Base-by-base conservation (phyloP, 2,888 invertebrate species). In the Epistrophe grossulariae region DNA sequence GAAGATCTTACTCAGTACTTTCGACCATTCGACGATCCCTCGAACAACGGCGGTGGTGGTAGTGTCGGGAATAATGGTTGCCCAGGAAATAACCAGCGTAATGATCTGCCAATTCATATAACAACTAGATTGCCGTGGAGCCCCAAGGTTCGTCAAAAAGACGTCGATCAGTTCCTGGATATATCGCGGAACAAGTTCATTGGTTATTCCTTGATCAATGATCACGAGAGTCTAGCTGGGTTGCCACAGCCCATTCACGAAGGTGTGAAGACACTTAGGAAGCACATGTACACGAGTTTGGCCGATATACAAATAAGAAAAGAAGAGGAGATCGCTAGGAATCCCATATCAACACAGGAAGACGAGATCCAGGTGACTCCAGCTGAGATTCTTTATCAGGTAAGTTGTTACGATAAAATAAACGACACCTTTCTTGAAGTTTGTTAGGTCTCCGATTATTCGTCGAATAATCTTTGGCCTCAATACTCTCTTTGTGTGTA, bases 191-290 rank as follows among this genome's bases (percentile, higher is more conserved):
- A 97, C 87, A 99, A 99, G 94, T 99, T 99, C 94, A 97, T 99
- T 87, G 99, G 99, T 0, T 99, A 98, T 92, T 97, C 97, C 74
- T 94, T 99, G 64, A 96, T 95, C 88, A 96, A 96, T 35, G 99
- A 99, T 92, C 94, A 96, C 78, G 96, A 96, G 84, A 98, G 98
- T 72, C 94, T 99, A 88, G 98, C 99, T 76, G 99, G 99, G 1
- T 94, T 99, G 78, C 99, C 99, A 0, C 97, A 97, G 90, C 99
- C 99, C 0, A 99, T 99, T 90, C 98, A 98, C 91, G 99, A 99
- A 93, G 98, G 99, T 40, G 96, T 99, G 43, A 96, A 96, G 90
- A 98, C 98, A 78, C 94, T 99, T 50, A 90, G 93, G 48, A 94
- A 97, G 94, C 98, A 99, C 91, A 96, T 99, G 94, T 99, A 99